Base-by-base conservation (phyloP, 2,797 vertebrate species). In the Scomberomorus guttatus region DNA sequence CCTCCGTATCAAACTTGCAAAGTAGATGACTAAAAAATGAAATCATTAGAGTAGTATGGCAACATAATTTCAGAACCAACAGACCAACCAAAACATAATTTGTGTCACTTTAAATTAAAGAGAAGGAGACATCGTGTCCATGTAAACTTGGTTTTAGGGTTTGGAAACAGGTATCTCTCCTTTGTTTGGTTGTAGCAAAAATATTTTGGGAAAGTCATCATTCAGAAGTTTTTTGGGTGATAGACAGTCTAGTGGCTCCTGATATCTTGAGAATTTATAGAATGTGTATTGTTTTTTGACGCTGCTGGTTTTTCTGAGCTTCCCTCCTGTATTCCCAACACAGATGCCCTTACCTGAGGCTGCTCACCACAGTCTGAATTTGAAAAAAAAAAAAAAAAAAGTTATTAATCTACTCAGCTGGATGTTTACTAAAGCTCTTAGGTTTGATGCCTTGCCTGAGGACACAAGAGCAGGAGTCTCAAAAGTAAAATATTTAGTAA, bases 381-480 rank as follows among this genome's bases (percentile, higher is more conserved):
- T 50, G 6, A 29, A 5, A 5, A 5, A 32, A 32, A 32, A 6
- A 32, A 32, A 32, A 32, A 32, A 65, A 66, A 17, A 80, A 60
- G 64, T 56, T 66, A 59, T 76, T 59, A n/a, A 75, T 81, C n/a
- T 72, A 25, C 63, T 72, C 65, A 55, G 75, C 59, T 82, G 79
- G 44, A 51, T 77, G 58, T 77, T 83, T 48, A 60, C 32, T 67
- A 17, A 69, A 66, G 52, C 61, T 32, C 20, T 71, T 46, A 37
- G 14, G 4, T 58, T 10, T 54, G 25, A 24, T 67, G 68, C 42
- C 52, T 71, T 63, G 60, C 81, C 72, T 48, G 20, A 51, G 58
- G 69, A 46, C 58, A 11, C 50, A 50, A 61, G 44, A 75, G 61
- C 71, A 68, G 60, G 58, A 64, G 13, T 61, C 48, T 61, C 14